Base-by-base conservation (phyloP, 2,888 invertebrate species). In the Eueremaeus valkanovi region DNA sequence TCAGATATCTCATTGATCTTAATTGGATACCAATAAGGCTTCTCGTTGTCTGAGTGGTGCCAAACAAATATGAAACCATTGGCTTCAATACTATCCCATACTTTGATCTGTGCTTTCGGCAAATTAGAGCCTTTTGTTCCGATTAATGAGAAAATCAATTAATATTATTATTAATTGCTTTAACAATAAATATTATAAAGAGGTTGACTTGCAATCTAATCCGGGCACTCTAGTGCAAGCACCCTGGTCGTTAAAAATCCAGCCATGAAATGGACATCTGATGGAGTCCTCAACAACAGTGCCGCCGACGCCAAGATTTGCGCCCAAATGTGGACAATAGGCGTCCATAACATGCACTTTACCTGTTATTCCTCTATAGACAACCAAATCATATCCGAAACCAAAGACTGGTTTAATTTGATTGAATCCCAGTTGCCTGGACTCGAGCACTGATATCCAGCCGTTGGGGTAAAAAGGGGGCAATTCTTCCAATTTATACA, bases 381-480 rank as follows among this genome's bases (percentile, higher is more conserved):
- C 87, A 49, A 89, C 90, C 40, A 92, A 86, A 78, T 90, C 88
- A 80, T 89, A 86, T 1, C 90, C 90, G 90, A 80, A 61, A 81
- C 81, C 21, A 73, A 72, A 86, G 0, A 90, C 86, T 76, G 88
- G 86, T 8, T 85, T 83, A 0, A 89, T 88, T 70, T 87, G 85
- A 0, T 87, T 81, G 3, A 76, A 86, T 51, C 73, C 73, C 21
- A 93, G 81, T 0, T 87, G 85, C 8, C 85, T 83, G 3, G 90
- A 90, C 81, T 93, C 93, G 0, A 89, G 84, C 0, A 94, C 82
- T 0, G 88, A 89, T 80, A 90, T 93, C 95, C 95, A 95, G 0
- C 94, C 94, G 81, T 95, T 94, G 0, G 94, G 94, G 82, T 88
- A 94, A 0, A 92, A 91, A 0, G 93, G 93, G 0, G 93, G 93